Percentiles rank a stretch among this genome's conserved stretches.
Evolutionary conservation across 2,113 vertebrate species (phyloP).

Genomic region (Rhinichthys klamathensis): DNA sequence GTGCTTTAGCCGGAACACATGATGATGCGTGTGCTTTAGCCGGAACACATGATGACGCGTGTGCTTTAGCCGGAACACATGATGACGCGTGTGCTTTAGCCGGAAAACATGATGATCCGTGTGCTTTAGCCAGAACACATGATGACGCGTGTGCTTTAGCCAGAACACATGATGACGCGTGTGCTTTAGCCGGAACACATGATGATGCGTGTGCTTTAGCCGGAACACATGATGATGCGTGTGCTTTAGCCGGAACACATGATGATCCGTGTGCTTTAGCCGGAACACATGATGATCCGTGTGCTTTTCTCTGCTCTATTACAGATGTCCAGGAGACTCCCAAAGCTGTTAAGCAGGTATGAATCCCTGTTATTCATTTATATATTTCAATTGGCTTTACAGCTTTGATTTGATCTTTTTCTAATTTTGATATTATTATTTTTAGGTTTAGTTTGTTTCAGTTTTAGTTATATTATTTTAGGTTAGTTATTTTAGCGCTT

Average conservation of each 20-base stretch:
- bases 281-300: not conserved
- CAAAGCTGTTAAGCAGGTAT: conserved; percentile 44
- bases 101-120: not conserved
- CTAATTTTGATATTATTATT: not conserved
- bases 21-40: not conserved
- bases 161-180: not conserved
- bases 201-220: not conserved
- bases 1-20: too few species aligned
- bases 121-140: too few species aligned
- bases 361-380: not conserved
- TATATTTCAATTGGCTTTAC: not conserved
- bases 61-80: too few species aligned
- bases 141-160: not conserved
- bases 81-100: not conserved
- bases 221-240: not conserved
- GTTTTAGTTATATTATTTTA: not conserved
- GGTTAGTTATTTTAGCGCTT: not conserved
- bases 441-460: not conserved
- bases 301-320: not conserved
- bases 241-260: not conserved
- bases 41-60: not conserved
- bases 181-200: too few species aligned
- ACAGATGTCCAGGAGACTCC: conserved; percentile 46
- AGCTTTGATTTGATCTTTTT: not conserved
- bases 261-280: not conserved